Base-by-base conservation (phyloP, 2,797 vertebrate genomes). In the Pipistrellus kuhlii region DNA sequence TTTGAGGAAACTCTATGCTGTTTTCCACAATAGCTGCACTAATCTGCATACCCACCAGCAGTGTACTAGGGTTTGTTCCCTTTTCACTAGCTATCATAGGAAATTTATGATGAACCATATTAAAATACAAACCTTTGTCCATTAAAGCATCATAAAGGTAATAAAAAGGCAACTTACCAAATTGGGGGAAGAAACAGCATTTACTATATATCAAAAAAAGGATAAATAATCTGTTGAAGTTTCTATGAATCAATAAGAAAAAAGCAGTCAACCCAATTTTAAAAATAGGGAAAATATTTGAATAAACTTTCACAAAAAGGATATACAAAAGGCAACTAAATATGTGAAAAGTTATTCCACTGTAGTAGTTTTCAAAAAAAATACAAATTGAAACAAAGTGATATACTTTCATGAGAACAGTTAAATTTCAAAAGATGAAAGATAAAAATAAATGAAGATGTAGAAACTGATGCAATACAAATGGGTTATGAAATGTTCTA, bases 371-470 rank as follows among this genome's bases (percentile, higher is more conserved):
- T 77, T 77, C 3, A 44, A 48, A 10, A 10, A 11, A 73, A 95
- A 85, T 53, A 10, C 14, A 90, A 84, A 86, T 48, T 84, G 57
- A 90, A 95, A 66, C n/a, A 64, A 82, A 90, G 41, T 44, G 41
- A 68, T 72, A 35, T 0, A 64, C 21, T 92, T 85, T 57, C 38
- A 87, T 27, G 20, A 84, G 18, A 77, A 90, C 10, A 10, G 20
- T 69, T 92, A 46, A 77, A 84, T 83, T 38, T 8, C 30, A 68
- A 85, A 91, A 89, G n/a, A 78, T 55, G 20, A 76, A 90, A 80
- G 90, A 55, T 71, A 66, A 84, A 55, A 32, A 3, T 53, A 75
- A 35, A 12, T 9, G 23, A 88, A 25, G 14, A 38, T 75, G 23
- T 82, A 10, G 64, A 76, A 93, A 51, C 6, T 41, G 12, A 73